Base-by-base conservation (phyloP, 2,113 vertebrate species). In the Poecile atricapillus region DNA sequence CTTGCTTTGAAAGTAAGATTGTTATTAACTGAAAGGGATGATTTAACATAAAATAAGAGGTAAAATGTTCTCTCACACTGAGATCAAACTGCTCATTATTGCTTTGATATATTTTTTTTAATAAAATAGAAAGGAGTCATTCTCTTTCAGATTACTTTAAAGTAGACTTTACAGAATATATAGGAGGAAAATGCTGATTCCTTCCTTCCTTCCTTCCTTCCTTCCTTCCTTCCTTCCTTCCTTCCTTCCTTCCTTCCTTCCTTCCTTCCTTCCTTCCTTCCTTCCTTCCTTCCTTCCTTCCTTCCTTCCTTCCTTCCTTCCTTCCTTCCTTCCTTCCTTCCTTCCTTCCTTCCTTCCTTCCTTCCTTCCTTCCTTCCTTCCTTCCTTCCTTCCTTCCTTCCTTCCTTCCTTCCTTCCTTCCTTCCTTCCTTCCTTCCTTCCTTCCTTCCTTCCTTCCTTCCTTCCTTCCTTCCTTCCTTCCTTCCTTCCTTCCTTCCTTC, bases 21-120 rank as follows among this genome's bases (percentile, higher is more conserved):
- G 15, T 63, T 92, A 67, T 86, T 91, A 77, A 56, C 41, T 20
- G 41, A 90, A 87, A 89, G 31, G 30, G 18, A 49, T 69, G 92
- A 55, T 75, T 95, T 89, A 75, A 62, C 71, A 78, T 64, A 83
- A 92, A 87, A 49, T 25, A 73, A 73, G 30, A 77, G 18, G 14
- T 20, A 83, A 95, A 87, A 70, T 62, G 5, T 87, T 91, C 33
- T 84, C 27, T 76, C 76, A 60, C 53, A 49, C 39, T 78, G 33
- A 21, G 76, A 94, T 96, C 87, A 93, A 94, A 88, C 56, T 81
- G 52, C 8, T 77, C 18, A 55, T 65, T 85, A 69, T 74, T 92
- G 17, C 85, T 93, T 94, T 93, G 90, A 92, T 83, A 56, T 63
- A 60, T 31, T 71, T 90, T 90, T 70, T 83, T 87, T 10, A 93